Evolutionary conservation across 2,888 invertebrate genomes (phyloP), one percentile per base, ranked within the genome.

Genomic region (Furcula furcula): DNA sequence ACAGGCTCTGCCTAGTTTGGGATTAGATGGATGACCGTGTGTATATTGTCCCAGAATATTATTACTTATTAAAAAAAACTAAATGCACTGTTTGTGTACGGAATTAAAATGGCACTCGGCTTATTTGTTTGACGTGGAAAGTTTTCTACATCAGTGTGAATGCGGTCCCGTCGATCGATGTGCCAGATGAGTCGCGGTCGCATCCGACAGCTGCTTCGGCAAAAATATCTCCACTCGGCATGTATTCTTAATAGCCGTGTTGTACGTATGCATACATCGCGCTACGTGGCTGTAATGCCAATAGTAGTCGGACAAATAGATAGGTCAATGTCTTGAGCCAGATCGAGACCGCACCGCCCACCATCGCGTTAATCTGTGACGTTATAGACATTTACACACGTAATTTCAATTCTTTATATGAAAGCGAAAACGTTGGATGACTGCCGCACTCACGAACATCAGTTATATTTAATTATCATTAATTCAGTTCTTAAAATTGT

Each of bases 261-360:
- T 36, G 21, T 34, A 35, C 45, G 40, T 46, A 52, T 40, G 46
- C 54, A 56, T 51, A n/a, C n/a, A 53, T 49, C 38, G 43, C 40
- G 34, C 31, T 48, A 46, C 39, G 42, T 53, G 50, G 53, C 61
- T 62, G 57, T 65, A 59, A 69, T 64, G 45, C 54, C 46, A 62
- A 65, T 65, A 57, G 57, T 50, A 66, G 54, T 64, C 66, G 68
- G 60, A 55, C 72, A 65, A 64, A 65, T 62, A 77, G 82, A 75
- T 81, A 69, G 85, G 86, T 85, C 86, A 86, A 86, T 86, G 86
- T 85, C 83, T 86, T 49, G 74, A 67, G 62, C 65, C 72, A 63
- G 62, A 77, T 69, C 49, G 55, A 52, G 54, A 50, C 47, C 60
- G 58, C 37, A 45, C 42, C 54, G 43, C 46, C 20, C 39, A 36